A percentile compares a stretch with the other conserved stretches of the same genome.
Conservation (phyloP, 2,113 vertebrate genomes). For the Labeo catla region DNA sequence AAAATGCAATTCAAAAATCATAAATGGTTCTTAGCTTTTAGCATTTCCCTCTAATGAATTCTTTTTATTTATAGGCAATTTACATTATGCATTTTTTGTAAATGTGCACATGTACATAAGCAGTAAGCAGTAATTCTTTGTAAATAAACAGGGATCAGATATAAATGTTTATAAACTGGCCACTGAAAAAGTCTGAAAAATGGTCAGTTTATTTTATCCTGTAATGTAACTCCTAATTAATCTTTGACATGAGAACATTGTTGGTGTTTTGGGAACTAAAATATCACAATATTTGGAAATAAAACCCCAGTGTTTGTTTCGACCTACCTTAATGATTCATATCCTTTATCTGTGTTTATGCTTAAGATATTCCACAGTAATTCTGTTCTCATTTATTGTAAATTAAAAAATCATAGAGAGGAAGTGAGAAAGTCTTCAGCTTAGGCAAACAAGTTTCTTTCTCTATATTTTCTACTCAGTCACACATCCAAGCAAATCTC, state of each 20-base stretch:
- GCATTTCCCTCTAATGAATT: no score
- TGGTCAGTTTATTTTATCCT: background rate
- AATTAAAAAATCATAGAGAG: background rate
- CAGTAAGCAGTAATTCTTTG: no score
- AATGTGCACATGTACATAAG: no score
- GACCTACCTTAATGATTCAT: background rate
- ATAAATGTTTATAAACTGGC: background rate
- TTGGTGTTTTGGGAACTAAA: background rate
- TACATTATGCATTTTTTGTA: no score
- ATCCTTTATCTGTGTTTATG: background rate
- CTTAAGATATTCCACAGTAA: background rate
- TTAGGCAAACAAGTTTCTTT: background rate
- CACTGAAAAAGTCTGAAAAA: no score
- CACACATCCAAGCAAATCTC: background rate
- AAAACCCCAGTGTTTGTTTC: background rate
- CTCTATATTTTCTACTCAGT: background rate
- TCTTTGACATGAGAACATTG: background rate
- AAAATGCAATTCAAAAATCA: no score
- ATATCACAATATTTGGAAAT: background rate
- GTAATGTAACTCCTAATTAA: background rate
- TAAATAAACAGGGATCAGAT: background rate
- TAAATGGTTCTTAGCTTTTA: no score
- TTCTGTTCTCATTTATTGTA: constrained; percentile 2
- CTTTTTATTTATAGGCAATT: no score
- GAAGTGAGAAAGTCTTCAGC: background rate